These are phyloP conservation scores for Oryzias celebensis DNA, from an alignment of 2,113 vertebrate genomes.

Conservation along the genomic window DNA sequence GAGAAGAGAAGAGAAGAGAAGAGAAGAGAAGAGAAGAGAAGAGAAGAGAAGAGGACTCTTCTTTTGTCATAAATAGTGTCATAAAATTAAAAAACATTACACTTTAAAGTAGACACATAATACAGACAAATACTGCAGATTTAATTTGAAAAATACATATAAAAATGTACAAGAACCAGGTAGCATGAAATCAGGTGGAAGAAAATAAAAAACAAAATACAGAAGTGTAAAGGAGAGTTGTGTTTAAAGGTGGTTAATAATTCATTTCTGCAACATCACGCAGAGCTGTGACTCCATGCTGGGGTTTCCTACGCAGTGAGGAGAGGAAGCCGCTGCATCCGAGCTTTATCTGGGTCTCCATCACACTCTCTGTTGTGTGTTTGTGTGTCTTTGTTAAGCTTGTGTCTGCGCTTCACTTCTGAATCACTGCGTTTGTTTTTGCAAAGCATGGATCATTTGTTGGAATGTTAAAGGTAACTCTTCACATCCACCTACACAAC, in stretches of 20 bases:
- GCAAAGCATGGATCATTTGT: conserved; percentile 8
- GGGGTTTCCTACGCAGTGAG: conserved; percentile 48
- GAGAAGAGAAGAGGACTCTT: no score
- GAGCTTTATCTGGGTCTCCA: conserved; percentile 20
- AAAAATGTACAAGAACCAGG: no score
- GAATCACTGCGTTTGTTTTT: conserved; percentile 21
- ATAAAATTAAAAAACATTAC: no score
- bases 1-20: no score
- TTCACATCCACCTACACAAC: conserved; percentile 24
- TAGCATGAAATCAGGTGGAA: conserved; percentile 1
- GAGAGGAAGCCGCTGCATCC: conserved; percentile 10
- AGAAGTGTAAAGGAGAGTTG: conserved; percentile 49
- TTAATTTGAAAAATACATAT: no score
- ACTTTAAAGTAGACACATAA: no score
- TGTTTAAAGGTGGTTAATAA: conserved; percentile 59
- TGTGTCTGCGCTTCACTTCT: conserved; percentile 13
- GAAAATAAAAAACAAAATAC: conserved; percentile 22
- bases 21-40: no score
- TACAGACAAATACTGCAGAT: no score
- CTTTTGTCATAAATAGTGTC: no score
- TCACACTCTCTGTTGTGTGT: conserved; percentile 1
- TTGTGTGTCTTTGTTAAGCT: conserved; percentile 14
- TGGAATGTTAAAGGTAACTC: conserved; percentile 36
- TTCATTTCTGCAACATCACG: conserved; percentile 50
- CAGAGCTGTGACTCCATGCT: conserved; percentile 34